phyloP scores from a whole-genome alignment of 2,888 invertebrate genomes.

The Tridacna gigas region DNA sequence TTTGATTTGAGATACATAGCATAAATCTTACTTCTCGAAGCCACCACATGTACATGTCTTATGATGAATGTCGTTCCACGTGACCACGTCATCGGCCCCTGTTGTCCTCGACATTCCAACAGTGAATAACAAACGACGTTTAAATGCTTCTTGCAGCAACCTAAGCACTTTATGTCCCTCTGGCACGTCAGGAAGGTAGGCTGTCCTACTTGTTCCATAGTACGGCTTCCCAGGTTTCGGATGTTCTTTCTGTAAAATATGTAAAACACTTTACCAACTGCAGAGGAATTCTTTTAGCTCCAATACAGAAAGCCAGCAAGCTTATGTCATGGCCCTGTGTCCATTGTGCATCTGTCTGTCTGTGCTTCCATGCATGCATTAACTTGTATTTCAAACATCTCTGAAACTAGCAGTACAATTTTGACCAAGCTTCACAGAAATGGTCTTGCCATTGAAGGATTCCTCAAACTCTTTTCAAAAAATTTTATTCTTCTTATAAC shows the following conservation, averaged over 20 bases:
- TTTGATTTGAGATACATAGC: not conserved
- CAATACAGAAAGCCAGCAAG: no score
- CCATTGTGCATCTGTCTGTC: no score
- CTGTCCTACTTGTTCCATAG: conserved; percentile 65
- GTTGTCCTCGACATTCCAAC: conserved; percentile 75
- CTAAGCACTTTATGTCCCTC: conserved; percentile 69
- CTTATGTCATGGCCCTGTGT: no score
- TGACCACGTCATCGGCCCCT: conserved; percentile 71
- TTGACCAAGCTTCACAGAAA: no score
- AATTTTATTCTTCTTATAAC: no score
- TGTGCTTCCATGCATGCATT: no score
- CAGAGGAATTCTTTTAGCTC: no score
- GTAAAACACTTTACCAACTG: not conserved
- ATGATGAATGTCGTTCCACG: conserved; percentile 72
- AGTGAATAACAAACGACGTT: conserved; percentile 44
- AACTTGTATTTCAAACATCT: no score
- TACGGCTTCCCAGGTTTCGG: conserved; percentile 73
- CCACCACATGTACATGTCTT: conserved; percentile 68
- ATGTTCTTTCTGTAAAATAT: conserved; percentile 57
- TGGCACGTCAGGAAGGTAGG: conserved; percentile 72
- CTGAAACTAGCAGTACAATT: no score
- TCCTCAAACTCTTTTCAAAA: no score
- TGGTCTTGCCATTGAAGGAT: no score
- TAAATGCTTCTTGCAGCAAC: conserved; percentile 68
- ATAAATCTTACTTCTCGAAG: conserved; percentile 52